Conservation (phyloP, 2,888 invertebrate genomes). For the Catocala nupta region DNA sequence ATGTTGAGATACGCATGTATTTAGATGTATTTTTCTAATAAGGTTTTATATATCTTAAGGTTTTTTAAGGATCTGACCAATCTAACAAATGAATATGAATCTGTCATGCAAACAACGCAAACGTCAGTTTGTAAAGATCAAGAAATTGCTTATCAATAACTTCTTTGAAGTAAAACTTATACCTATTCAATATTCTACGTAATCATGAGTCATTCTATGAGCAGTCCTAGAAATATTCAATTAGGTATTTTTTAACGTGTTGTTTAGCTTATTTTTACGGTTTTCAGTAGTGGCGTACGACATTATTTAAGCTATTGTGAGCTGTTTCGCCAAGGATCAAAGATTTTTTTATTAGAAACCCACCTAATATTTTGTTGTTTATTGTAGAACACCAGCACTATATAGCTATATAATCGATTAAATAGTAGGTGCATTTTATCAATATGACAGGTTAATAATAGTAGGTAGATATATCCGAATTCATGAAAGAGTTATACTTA, state of each 20-base stretch:
- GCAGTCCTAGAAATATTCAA: constrained; percentile 82
- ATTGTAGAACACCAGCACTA: no score
- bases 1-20: no score
- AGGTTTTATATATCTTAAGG: not conserved
- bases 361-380: no score
- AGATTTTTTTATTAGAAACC: no score
- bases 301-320: no score
- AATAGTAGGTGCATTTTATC: no score
- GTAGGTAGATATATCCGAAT: no score
- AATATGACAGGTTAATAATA: no score
- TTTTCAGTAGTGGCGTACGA: not conserved
- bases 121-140: constrained; percentile 8
- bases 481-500: no score
- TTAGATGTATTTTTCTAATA: not conserved
- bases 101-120: constrained; percentile 2
- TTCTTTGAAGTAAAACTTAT: constrained; percentile 19
- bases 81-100: constrained; percentile 20
- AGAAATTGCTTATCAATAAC: constrained; percentile 16
- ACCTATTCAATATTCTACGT: constrained; percentile 9
- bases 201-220: constrained; percentile 82
- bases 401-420: no score
- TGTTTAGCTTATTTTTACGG: not conserved
- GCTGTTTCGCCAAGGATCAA: no score
- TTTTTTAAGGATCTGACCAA: not conserved
- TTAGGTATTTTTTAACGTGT: constrained; percentile 62